Evolutionary conservation across 2,113 vertebrate genomes (phyloP).

Genomic region (Pachyramphus minor): DNA sequence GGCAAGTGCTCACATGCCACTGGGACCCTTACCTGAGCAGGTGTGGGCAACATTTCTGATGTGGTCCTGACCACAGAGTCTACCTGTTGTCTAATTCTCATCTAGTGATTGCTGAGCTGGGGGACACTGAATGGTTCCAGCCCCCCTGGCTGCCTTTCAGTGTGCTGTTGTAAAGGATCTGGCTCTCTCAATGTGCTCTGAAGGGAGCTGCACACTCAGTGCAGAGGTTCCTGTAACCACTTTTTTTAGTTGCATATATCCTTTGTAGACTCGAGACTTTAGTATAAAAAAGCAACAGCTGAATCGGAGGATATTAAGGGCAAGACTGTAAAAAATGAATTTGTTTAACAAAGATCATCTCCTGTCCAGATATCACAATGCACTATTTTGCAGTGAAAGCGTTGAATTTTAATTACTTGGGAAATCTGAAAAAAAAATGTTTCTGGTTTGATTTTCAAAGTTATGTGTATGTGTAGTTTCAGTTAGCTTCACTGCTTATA

Average conservation of each 20-base stretch:
- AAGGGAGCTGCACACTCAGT: fast-evolving
- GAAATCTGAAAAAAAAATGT: background rate
- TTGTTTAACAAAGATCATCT: background rate
- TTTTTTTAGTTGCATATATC: background rate
- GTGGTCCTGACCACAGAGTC: background rate
- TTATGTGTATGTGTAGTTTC: background rate
- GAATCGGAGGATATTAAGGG: background rate
- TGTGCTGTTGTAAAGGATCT: background rate
- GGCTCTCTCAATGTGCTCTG: background rate
- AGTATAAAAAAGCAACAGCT: background rate
- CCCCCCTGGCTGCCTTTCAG: fast-evolving
- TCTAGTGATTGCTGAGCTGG: background rate
- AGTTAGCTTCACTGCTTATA: background rate
- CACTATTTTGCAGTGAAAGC: background rate
- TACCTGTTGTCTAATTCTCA: background rate
- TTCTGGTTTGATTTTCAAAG: background rate
- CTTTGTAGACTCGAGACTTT: background rate
- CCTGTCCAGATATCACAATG: background rate
- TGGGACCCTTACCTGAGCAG: too few relatives aligned
- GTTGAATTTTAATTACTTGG: background rate
- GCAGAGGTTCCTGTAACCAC: background rate
- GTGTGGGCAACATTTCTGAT: background rate
- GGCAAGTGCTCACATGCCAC: background rate
- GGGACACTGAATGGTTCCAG: background rate
- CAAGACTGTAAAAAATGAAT: background rate